Conservation (phyloP, 1,140 invertebrate species). For the Drosophila arizonae region DNA sequence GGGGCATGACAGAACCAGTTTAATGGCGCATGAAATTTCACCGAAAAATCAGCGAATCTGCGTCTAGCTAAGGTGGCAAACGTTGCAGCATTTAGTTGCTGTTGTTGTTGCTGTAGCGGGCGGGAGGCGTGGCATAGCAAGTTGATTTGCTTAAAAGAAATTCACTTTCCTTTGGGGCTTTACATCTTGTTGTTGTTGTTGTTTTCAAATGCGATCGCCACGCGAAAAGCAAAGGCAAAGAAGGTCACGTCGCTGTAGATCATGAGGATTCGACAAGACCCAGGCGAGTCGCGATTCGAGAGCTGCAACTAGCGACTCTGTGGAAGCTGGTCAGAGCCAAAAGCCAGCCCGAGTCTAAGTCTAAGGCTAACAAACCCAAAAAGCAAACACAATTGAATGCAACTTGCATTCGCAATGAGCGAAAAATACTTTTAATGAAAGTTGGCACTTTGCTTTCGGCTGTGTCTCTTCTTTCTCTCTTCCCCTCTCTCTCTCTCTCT, state of each 20-base stretch:
- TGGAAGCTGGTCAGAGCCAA: constrained; percentile 23
- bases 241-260: constrained; percentile 76
- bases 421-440: constrained; percentile 80
- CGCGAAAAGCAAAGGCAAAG: constrained; percentile 57
- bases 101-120: background rate
- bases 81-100: constrained; percentile 22
- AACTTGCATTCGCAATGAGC: constrained; percentile 71
- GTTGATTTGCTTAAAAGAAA: constrained; percentile 81
- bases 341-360: constrained; percentile 30
- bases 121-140: constrained; percentile 56
- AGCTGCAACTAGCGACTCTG: background rate
- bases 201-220: constrained; percentile 46
- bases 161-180: constrained; percentile 74
- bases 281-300: constrained; percentile 1
- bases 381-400: constrained; percentile 71
- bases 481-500: background rate
- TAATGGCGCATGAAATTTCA: constrained; percentile 80
- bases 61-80: constrained; percentile 53
- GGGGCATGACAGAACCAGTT: constrained; percentile 66
- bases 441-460: constrained; percentile 74
- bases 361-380: constrained; percentile 54
- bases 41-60: constrained; percentile 70
- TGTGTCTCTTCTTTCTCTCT: constrained; percentile 6
- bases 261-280: constrained; percentile 68
- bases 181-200: constrained; percentile 17